Percentiles rank a stretch among this genome's conserved stretches.
Conservation (phyloP, 2,797 vertebrate species). For the Scolopax rusticola region DNA sequence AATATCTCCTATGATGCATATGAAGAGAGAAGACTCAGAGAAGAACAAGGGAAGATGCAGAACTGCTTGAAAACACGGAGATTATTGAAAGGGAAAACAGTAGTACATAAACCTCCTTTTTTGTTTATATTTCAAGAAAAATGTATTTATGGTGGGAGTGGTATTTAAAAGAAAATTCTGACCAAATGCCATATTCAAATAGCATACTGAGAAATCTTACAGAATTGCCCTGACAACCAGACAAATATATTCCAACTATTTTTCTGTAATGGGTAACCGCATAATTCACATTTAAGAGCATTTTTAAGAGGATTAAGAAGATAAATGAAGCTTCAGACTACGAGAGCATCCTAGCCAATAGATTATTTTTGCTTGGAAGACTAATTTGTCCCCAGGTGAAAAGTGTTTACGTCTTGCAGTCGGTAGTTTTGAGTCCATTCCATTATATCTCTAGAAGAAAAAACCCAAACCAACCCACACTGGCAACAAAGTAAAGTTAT, state of each 20-base stretch:
- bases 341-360: background rate
- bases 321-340: background rate
- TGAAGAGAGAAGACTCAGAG: background rate
- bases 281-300: constrained; percentile 12
- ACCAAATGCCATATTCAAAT: background rate
- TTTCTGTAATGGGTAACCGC: background rate
- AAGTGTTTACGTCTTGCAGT: background rate
- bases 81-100: background rate
- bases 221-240: constrained; percentile 16
- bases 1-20: background rate
- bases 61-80: background rate
- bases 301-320: constrained; percentile 15
- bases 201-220: background rate
- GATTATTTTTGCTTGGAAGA: background rate
- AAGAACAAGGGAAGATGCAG: background rate
- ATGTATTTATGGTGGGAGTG: background rate
- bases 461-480: background rate
- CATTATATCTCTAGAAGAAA: background rate
- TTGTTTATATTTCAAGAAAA: background rate
- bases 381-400: background rate
- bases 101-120: background rate
- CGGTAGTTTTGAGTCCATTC: background rate
- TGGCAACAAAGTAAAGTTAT: background rate
- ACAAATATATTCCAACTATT: background rate
- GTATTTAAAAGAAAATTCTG: background rate